phyloP scores from a whole-genome alignment of 1,140 invertebrate genomes.

The Dysdera silvatica region DNA sequence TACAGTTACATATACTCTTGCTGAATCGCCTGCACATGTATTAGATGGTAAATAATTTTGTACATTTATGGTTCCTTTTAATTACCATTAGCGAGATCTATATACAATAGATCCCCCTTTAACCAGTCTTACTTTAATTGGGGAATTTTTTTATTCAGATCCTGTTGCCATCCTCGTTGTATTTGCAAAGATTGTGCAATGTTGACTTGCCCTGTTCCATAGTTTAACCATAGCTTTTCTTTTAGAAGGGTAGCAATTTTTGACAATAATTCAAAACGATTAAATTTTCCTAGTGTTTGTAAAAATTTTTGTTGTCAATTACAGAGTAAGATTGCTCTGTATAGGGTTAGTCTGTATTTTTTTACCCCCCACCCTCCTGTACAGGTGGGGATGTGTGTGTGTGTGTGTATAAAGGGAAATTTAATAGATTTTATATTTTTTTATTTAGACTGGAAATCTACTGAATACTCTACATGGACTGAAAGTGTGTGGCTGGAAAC shows the following conservation, averaged over 20 bases:
- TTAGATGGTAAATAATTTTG: conserved; percentile 53
- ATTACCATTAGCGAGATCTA: too few relatives aligned
- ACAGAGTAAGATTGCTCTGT: background rate
- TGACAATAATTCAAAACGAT: conserved; percentile 11
- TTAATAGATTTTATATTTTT: conserved; percentile 40
- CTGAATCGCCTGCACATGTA: conserved; percentile 70
- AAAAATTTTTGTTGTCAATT: background rate
- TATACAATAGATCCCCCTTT: too few relatives aligned
- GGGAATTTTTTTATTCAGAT: too few relatives aligned
- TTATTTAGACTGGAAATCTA: conserved; percentile 66
- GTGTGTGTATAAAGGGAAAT: too few relatives aligned
- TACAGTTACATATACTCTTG: conserved; percentile 61
- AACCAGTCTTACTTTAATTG: too few relatives aligned
- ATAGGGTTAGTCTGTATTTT: conserved; percentile 8
- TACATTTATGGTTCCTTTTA: too few relatives aligned
- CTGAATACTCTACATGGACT: conserved; percentile 78
- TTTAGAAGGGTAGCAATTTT: too few relatives aligned
- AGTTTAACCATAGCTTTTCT: too few relatives aligned
- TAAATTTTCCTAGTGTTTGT: conserved; percentile 20
- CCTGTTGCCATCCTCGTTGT: too few relatives aligned
- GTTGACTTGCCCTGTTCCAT: too few relatives aligned
- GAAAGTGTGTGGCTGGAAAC: conserved; percentile 75
- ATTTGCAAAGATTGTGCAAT: too few relatives aligned
- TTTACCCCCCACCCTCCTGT: background rate
- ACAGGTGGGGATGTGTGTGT: too few relatives aligned